Evolutionary conservation across 2,888 invertebrate genomes (phyloP), one percentile per base, ranked within the genome.

Genomic region (Oscheius sp.): DNA sequence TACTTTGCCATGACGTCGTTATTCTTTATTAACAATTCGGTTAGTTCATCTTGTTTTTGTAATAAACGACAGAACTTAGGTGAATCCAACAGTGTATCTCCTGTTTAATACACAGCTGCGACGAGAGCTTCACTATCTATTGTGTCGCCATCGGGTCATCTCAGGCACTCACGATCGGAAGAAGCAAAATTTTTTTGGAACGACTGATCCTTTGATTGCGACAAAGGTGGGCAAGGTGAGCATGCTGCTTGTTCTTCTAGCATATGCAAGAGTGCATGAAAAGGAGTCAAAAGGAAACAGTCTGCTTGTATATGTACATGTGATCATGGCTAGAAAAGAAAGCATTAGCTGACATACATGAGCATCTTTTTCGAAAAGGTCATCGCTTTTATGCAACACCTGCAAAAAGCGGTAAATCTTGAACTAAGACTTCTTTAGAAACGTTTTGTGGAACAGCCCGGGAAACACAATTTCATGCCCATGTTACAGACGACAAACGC

Each of bases 11-110:
- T 87, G 85, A 88, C 88, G 1, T 83, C 85, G 0, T 73, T 87
- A 10, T 88, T 87, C 73, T 88, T 88, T 78, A 84, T 88, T 33
- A 88, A 88, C 75, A 88, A 88, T 65, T 84, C 84, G n/a, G 84
- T 85, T 50, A 58, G 73, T 59, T 33, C 11, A n/a, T 33, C 5
- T 5, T 32, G 48, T 32, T 32, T 10, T 4, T n/a, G 53, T 55
- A 21, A 13, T 29, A 33, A 21, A 55, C 32, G 13, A 57, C 21
- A 59, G 11, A 42, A 29, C 58, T 73, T 37, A 81, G 81, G 81
- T 84, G 29, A 87, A 86, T 68, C 87, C 87, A 10, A 87, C 87
- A 1, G 87, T 88, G 2, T 88, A 88, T 60, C 72, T 88, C n/a
- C 78, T 88, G 9, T 88, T 86, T 79, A 88, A 88, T 71, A 83